phyloP scores from a whole-genome alignment of 2,113 vertebrate species.

The Scomber scombrus region DNA sequence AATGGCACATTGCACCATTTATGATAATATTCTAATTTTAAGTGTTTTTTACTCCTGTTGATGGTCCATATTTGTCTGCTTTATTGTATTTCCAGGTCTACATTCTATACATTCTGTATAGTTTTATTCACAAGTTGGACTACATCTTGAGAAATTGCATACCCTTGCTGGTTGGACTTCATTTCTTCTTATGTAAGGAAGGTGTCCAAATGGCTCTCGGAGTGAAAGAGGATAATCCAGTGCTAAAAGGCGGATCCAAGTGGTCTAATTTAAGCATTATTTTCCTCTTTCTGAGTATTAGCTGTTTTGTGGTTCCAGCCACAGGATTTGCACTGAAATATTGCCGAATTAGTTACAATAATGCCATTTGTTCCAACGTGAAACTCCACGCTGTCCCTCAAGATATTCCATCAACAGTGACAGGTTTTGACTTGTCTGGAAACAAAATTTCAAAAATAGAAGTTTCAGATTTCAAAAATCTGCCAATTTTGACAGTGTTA shows the following conservation, averaged over 20 bases:
- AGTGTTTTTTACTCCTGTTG: background rate
- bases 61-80: background rate
- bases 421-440: conserved; percentile 59
- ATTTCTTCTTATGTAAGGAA: background rate
- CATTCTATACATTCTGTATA: background rate
- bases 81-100: conserved; percentile 19
- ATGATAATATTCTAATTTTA: background rate
- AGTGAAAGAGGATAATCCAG: background rate
- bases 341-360: conserved; percentile 43
- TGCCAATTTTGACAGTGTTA: conserved; percentile 45
- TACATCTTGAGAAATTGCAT: background rate
- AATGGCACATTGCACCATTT: background rate
- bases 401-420: conserved; percentile 68
- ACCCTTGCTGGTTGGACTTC: background rate
- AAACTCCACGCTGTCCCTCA: conserved; percentile 53
- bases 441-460: conserved; percentile 73
- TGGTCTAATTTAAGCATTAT: fast-evolving
- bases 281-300: conserved; percentile 16
- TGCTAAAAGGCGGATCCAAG: background rate
- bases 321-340: conserved; percentile 29
- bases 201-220: conserved; percentile 5
- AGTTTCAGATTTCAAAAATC: conserved; percentile 53
- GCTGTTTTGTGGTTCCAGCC: background rate
- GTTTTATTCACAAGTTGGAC: background rate
- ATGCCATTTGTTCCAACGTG: conserved; percentile 9